Evolutionary conservation across 64 coral and sea anemone species (phyloP).

Genomic region (Montipora cactus): DNA sequence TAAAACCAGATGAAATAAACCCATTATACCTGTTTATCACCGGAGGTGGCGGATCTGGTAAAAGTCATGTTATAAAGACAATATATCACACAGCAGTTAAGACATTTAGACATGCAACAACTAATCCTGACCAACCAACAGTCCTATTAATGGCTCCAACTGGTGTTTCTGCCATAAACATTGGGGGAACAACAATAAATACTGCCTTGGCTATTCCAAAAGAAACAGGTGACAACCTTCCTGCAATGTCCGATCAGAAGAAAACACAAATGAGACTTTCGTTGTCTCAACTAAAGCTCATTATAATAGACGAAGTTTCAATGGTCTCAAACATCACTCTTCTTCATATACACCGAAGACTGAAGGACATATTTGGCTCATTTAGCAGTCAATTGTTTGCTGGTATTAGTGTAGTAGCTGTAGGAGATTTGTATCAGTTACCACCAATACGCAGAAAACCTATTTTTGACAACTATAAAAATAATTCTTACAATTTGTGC

Average conservation of each 20-base stretch:
- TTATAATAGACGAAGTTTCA: conserved; percentile 73
- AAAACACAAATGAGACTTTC: conserved; percentile 31
- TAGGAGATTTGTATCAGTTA: not conserved
- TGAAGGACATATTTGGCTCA: too few species aligned
- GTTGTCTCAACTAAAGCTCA: conserved; percentile 40
- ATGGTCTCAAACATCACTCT: conserved; percentile 60
- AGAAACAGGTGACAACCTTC: conserved; percentile 50
- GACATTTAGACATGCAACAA: too few species aligned
- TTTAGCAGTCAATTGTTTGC: too few species aligned
- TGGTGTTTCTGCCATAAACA: too few species aligned
- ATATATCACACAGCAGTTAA: too few species aligned
- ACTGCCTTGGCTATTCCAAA: conserved; percentile 68
- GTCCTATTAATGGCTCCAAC: too few species aligned
- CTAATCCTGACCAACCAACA: too few species aligned
- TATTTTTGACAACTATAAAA: conserved; percentile 24
- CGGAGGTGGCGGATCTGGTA: too few species aligned
- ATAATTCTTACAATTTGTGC: conserved; percentile 28
- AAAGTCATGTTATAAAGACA: too few species aligned
- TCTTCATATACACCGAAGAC: conserved; percentile 40
- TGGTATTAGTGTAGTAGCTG: not conserved
- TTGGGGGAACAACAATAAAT: too few species aligned
- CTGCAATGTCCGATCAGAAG: conserved; percentile 49
- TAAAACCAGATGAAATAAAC: too few species aligned
- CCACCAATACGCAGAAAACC: conserved; percentile 42
- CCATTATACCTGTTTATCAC: too few species aligned